Evolutionary conservation across 2,113 vertebrate genomes (phyloP), one percentile per base, ranked within the genome.

Genomic region (Megaceryle maxima): DNA sequence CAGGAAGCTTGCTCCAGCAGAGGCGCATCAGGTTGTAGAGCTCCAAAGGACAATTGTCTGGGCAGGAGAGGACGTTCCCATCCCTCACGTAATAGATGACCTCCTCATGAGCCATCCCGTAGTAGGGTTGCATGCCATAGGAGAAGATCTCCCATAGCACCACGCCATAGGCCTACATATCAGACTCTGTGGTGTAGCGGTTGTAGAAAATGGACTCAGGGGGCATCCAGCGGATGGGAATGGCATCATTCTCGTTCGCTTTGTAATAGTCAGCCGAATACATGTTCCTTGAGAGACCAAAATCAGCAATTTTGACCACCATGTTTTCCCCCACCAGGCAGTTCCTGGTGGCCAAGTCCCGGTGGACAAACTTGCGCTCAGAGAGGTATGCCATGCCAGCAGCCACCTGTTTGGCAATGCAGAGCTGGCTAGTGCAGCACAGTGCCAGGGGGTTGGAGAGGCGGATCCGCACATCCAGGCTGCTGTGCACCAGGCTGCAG

Each of bases 161-260:
- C 97, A 99, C 99, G 0, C 99, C 99, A 0, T 99, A 99, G 35
- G 99, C 99, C 99, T 99, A 99, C 74, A 99, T 99, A 1, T 99
- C 99, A 0, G 99, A 99, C 88, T 99, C 99, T 0, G 98, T 99
- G 66, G 99, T 99, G 94, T 99, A 99, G 51, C 99, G 99, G 90
- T 99, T 99, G 82, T 99, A 99, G 98, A 99, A 99, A 74, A 99
- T 99, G 18, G 99, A 99, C 95, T 99, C 99, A 0, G 99, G 99
- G 0, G 99, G 99, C 99, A 99, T 99, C 99, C 99, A 99, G 22
- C 99, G 99, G 85, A 99, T 99, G 19, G 99, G 99, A 88, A 99
- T 99, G 62, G 99, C 99, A 0, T 99, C 99, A 0, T 99, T 99
- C 92, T 99, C 99, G 1, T 99, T 99, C 1, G 99, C 99, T 96